Conservation (phyloP, 2,113 vertebrate genomes). For the Salvator merianae region DNA sequence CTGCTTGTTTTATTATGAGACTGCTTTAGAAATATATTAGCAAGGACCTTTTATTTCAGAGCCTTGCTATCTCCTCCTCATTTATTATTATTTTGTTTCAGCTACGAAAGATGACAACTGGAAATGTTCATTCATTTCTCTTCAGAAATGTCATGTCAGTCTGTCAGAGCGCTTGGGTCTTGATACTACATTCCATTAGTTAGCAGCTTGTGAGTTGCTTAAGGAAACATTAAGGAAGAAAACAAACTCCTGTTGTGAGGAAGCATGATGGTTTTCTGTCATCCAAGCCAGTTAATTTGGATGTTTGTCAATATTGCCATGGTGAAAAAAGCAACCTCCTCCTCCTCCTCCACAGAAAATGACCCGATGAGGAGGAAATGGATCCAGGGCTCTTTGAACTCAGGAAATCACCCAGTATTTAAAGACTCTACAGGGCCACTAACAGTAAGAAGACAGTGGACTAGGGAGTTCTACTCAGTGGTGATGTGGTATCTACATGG, state of each 20-base stretch:
- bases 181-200: background rate
- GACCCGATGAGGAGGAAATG: no score
- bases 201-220: background rate
- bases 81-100: background rate
- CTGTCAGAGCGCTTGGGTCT: background rate
- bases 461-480: no score
- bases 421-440: no score
- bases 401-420: no score
- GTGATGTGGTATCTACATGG: no score
- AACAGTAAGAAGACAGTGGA: no score
- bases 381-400: no score
- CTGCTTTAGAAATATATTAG: background rate
- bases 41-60: background rate
- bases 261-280: background rate
- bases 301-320: background rate
- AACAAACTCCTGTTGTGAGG: background rate
- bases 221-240: accelerated
- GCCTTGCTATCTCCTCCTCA: background rate
- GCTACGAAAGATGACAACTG: background rate
- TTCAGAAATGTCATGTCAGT: background rate
- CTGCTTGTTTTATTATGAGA: background rate
- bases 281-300: background rate
- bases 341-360: background rate
- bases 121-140: background rate
- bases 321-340: background rate